These are phyloP conservation scores for Agrenia bidenticulata DNA, from an alignment of 2,888 invertebrate genomes.

Conservation along the genomic window DNA sequence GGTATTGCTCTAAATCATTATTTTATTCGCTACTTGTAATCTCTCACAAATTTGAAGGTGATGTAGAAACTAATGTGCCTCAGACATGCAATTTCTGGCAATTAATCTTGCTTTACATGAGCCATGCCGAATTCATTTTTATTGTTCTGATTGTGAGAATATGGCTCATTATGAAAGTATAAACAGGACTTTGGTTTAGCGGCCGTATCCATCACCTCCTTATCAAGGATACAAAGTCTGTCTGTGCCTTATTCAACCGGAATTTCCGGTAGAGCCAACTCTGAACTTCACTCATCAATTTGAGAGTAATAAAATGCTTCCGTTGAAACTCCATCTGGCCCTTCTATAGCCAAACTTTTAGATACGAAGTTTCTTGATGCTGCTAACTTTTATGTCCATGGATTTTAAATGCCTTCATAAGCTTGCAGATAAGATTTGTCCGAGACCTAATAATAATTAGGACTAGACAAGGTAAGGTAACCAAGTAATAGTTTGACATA, in stretches of 20 bases:
- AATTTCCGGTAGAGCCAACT: slow-evolving; percentile 38
- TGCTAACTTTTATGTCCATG: no score
- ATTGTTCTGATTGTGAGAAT: slow-evolving; percentile 6
- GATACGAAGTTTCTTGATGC: neutral
- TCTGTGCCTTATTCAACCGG: no score
- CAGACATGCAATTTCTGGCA: slow-evolving; percentile 8
- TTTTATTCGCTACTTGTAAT: no score
- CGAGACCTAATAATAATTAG: no score
- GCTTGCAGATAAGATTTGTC: no score
- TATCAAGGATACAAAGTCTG: no score
- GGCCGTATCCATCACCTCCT: no score
- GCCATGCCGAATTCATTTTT: slow-evolving; percentile 4
- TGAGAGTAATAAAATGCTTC: slow-evolving; percentile 46
- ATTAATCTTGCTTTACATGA: slow-evolving; percentile 12
- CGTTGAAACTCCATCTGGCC: slow-evolving; percentile 43
- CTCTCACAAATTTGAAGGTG: neutral
- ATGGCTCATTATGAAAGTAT: neutral
- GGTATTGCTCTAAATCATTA: no score
- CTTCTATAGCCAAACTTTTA: slow-evolving; percentile 4
- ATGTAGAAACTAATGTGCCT: slow-evolving; percentile 1
- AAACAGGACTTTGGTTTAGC: no score
- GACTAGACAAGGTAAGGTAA: no score
- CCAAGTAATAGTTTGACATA: no score
- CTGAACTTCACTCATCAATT: slow-evolving; percentile 38
- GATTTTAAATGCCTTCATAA: no score